These are phyloP conservation scores for Xylophagus ater DNA, from an alignment of 2,888 invertebrate species.

Conservation along the genomic window DNA sequence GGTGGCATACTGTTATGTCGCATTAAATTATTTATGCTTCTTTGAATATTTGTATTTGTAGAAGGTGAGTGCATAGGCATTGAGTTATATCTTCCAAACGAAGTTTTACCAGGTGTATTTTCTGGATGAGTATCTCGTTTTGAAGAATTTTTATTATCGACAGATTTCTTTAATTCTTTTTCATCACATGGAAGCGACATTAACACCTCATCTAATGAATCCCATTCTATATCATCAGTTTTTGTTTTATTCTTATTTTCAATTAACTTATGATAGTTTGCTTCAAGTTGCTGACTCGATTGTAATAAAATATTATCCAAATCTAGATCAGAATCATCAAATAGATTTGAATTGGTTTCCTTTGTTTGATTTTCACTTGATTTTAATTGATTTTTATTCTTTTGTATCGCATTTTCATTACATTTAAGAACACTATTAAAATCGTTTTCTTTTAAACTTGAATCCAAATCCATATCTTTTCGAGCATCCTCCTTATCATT, in stretches of 20 bases:
- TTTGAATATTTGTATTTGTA: background rate
- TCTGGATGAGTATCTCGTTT: background rate
- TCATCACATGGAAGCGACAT: conserved; percentile 5
- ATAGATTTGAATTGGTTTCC: background rate
- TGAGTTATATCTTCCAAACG: conserved; percentile 8
- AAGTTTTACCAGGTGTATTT: background rate
- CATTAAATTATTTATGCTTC: background rate
- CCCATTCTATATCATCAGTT: background rate
- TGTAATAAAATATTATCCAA: conserved; percentile 10
- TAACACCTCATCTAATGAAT: conserved; percentile 11
- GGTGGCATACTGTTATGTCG: conserved; percentile 9
- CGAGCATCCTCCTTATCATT: background rate
- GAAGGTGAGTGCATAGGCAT: conserved; percentile 2
- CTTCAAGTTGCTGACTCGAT: conserved; percentile 11
- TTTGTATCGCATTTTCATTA: background rate
- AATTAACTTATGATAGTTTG: background rate
- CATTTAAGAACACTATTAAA: background rate
- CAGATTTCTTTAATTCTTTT: background rate
- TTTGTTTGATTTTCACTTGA: background rate
- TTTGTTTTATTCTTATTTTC: conserved; percentile 1
- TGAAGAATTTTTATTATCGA: background rate
- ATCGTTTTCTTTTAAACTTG: conserved; percentile 8
- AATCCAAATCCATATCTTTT: conserved; percentile 7
- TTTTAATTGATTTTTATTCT: background rate
- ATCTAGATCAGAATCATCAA: conserved; percentile 12